Conservation (phyloP, 2,113 vertebrate species). For the Capreolus pygargus region DNA sequence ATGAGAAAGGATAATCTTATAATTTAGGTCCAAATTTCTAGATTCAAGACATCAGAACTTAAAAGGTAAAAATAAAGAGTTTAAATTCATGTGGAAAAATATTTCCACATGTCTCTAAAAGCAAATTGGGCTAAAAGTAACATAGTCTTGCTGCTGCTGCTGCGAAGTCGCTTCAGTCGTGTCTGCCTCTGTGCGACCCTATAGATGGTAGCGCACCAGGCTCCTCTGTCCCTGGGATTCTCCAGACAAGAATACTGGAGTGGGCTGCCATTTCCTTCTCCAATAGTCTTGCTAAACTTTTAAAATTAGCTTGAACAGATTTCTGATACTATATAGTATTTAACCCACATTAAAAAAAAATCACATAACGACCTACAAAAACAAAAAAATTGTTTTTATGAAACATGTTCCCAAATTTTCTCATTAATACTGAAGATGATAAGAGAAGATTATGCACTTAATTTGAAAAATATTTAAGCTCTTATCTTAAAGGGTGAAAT, state of each 20-base stretch:
- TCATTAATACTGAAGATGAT: background rate
- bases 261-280: background rate
- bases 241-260: background rate
- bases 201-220: background rate
- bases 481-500: background rate
- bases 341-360: background rate
- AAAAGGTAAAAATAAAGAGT: background rate
- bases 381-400: background rate
- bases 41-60: background rate
- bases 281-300: background rate
- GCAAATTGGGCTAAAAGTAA: background rate
- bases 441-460: background rate
- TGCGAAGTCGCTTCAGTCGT: background rate
- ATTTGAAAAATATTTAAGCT: background rate
- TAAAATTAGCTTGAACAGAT: background rate
- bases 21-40: background rate
- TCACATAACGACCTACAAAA: background rate
- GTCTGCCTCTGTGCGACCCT: fast-evolving
- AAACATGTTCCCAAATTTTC: background rate
- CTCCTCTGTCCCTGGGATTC: background rate
- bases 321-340: background rate
- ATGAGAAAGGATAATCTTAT: background rate
- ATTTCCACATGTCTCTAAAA: background rate
- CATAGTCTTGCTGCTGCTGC: background rate
- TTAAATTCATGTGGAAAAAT: background rate